These are phyloP conservation scores for Gymnoscopelus braueri DNA, from an alignment of 2,797 vertebrate genomes.

Conservation along the genomic window DNA sequence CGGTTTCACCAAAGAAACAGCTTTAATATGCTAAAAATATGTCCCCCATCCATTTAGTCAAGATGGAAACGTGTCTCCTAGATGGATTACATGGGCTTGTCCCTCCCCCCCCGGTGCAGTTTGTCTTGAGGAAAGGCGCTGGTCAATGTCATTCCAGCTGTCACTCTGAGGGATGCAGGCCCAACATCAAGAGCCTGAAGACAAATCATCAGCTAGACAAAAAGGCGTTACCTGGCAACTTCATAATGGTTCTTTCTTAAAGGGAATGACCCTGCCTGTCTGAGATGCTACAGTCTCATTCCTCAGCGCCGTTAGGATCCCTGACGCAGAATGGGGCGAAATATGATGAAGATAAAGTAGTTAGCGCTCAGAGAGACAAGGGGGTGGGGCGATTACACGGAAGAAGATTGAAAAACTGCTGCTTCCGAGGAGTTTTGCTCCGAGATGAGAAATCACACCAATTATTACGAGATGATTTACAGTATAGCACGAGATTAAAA, in stretches of 20 bases:
- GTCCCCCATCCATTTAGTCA: constrained; percentile 46
- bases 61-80: constrained; percentile 62
- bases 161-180: constrained; percentile 63
- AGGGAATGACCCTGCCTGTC: constrained; percentile 42
- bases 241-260: constrained; percentile 47
- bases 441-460: too few relatives aligned
- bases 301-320: constrained; percentile 32
- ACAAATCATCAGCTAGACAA: constrained; percentile 51
- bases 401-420: background rate
- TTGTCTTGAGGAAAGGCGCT: constrained; percentile 53
- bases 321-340: constrained; percentile 8
- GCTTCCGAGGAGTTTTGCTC: too few relatives aligned
- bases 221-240: constrained; percentile 46
- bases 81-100: constrained; percentile 51
- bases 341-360: constrained; percentile 25
- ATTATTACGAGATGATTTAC: background rate
- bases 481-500: too few relatives aligned
- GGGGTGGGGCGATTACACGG: constrained; percentile 22
- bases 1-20: constrained; percentile 65
- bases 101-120: constrained; percentile 42
- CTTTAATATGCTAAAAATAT: constrained; percentile 74
- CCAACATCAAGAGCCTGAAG: constrained; percentile 49
- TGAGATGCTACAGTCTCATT: constrained; percentile 11
- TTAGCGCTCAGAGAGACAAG: constrained; percentile 17
- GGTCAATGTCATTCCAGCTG: constrained; percentile 51